Base-by-base conservation (phyloP, 2,888 invertebrate species). In the Sinotaia quadrata region DNA sequence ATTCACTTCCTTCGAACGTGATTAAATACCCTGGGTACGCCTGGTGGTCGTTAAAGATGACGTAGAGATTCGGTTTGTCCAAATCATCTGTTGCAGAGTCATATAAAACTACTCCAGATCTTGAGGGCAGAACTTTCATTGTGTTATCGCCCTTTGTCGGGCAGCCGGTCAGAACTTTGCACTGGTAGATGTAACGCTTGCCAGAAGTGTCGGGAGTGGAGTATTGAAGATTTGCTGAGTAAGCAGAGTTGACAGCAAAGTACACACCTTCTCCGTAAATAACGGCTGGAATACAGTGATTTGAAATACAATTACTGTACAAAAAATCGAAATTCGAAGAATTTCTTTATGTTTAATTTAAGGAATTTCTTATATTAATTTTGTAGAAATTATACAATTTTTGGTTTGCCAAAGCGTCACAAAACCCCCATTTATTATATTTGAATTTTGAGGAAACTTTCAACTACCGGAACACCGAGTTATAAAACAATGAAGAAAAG, bases 21-120 rank as follows among this genome's bases (percentile, higher is more conserved):
- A 86, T 78, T 27, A 85, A 67, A 70, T 85, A 84, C 44, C 81
- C 79, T 4, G 85, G 85, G 67, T 85, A n/a, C n/a, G n/a, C n/a
- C n/a, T n/a, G n/a, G n/a, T n/a, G n/a, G n/a, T n/a, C n/a, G n/a
- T n/a, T n/a, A 86, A 84, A 86, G 29, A 85, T 81, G 21, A 86
- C 78, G 71, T 75, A 86, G 69, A 85, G 85, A 0, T 44, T 31
- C 33, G 79, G 78, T 8, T 37, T 59, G 0, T 5, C 34, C 8
- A 66, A 52, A 65, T 79, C 76, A 59, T 82, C 78, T 0, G 78
- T 79, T 3, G 81, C 81, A 21, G 83, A 82, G 67, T 86, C 84
- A 73, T 76, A 85, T 31, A 78, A 65, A 18, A 73, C 34, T 8
- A 60, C 44, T 12, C 68, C 52, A 24, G 59, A 52, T 54, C 78